These are phyloP conservation scores for Patiria miniata DNA, from an alignment of 35 echinoderm and acorn worm species.

Conservation along the genomic window DNA sequence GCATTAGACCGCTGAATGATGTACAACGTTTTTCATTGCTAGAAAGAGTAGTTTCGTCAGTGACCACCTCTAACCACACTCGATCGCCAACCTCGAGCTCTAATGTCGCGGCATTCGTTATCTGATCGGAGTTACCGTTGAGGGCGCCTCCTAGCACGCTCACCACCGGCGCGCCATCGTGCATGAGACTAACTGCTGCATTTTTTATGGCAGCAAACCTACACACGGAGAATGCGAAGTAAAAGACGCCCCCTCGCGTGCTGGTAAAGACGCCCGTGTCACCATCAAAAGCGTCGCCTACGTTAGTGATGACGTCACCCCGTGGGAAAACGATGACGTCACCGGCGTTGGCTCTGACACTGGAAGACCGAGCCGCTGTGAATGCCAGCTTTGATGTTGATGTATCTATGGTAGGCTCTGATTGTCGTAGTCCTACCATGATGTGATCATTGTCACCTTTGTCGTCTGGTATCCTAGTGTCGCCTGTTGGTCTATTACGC, in stretches of 20 bases:
- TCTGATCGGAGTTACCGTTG: not conserved
- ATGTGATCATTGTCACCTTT: not conserved
- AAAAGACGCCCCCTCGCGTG: not conserved
- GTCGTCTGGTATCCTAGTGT: not conserved
- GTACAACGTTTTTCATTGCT: not conserved
- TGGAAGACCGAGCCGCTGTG: not conserved
- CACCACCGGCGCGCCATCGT: not conserved
- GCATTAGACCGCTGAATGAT: not conserved
- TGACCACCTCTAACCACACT: not conserved
- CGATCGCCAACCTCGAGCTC: not conserved
- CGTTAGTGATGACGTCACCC: not conserved
- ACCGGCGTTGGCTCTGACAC: slow-evolving; percentile 5
- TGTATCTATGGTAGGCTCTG: no score
- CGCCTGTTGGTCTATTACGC: no score
- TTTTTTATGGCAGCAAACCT: not conserved
- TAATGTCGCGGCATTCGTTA: not conserved
- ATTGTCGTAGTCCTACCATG: no score
- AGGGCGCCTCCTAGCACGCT: not conserved
- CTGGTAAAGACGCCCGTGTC: slow-evolving; percentile 11
- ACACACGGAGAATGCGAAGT: not conserved
- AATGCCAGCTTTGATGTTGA: not conserved
- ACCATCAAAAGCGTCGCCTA: not conserved
- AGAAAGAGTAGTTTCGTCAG: not conserved
- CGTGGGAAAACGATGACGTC: not conserved
- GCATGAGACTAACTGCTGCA: not conserved